A percentile compares a stretch with the other conserved stretches of the same genome.
Conservation (phyloP, 2,113 vertebrate genomes). For the Tauraco erythrolophus region DNA sequence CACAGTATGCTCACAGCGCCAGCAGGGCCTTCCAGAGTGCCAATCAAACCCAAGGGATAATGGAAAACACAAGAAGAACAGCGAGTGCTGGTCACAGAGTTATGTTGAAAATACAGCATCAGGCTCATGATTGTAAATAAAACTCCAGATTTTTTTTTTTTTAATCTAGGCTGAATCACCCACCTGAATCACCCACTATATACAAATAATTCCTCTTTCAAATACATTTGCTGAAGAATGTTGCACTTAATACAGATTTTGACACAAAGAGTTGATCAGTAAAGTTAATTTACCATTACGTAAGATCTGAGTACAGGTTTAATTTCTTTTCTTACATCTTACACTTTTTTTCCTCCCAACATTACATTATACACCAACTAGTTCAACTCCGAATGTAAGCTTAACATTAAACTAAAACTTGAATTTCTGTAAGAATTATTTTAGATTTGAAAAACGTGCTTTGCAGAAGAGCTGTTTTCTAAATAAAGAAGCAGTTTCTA, state of each 20-base stretch:
- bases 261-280: background rate
- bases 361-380: background rate
- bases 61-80: background rate
- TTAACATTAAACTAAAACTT: background rate
- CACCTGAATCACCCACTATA: background rate
- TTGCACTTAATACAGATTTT: background rate
- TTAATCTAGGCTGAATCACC: background rate
- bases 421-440: background rate
- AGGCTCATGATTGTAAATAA: background rate
- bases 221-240: background rate
- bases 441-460: background rate
- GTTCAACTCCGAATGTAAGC: background rate
- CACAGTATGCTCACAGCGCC: fast-evolving
- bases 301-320: background rate
- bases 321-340: background rate
- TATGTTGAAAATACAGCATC: background rate
- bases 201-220: background rate
- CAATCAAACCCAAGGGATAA: background rate
- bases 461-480: background rate
- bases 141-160: background rate
- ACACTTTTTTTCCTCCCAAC: background rate
- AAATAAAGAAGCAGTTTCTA: background rate
- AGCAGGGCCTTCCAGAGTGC: background rate
- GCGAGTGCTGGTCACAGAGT: background rate
- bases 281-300: background rate